Percentiles rank a stretch among this genome's conserved stretches.
phyloP scores from a whole-genome alignment of 2,888 invertebrate species.

The Hirtodrosophila alboralis region DNA sequence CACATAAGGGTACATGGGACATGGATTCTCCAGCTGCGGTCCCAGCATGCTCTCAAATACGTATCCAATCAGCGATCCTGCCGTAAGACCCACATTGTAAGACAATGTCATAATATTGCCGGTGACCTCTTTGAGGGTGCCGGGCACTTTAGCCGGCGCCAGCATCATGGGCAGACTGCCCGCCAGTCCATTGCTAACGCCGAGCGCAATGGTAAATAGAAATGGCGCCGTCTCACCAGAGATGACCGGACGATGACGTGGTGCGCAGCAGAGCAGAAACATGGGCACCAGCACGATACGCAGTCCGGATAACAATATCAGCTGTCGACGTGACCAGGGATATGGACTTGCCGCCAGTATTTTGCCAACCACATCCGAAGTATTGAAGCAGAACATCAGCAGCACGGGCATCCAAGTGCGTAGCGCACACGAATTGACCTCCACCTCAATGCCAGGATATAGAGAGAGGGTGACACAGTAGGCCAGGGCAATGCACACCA shows the following conservation, averaged over 20 bases:
- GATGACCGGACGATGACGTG: slow-evolving; percentile 90
- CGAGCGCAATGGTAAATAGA: slow-evolving; percentile 88
- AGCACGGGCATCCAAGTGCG: slow-evolving; percentile 96
- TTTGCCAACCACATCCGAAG: slow-evolving; percentile 92
- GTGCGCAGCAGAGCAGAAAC: slow-evolving; percentile 92
- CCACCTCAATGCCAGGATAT: slow-evolving; percentile 95
- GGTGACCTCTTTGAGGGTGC: slow-evolving; percentile 93
- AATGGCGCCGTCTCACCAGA: slow-evolving; percentile 88
- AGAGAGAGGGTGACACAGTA: slow-evolving; percentile 95
- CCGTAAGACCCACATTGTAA: slow-evolving; percentile 93
- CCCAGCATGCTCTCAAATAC: slow-evolving; percentile 88
- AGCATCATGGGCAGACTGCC: slow-evolving; percentile 97
- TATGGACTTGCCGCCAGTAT: slow-evolving; percentile 91
- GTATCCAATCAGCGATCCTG: slow-evolving; percentile 93
- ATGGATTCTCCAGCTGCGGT: slow-evolving; percentile 85
- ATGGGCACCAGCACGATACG: slow-evolving; percentile 92
- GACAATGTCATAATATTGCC: slow-evolving; percentile 98
- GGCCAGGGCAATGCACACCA: slow-evolving; percentile 94
- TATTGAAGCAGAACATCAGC: slow-evolving; percentile 94
- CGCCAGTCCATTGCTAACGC: slow-evolving; percentile 93
- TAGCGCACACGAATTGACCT: slow-evolving; percentile 92
- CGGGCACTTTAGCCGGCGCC: slow-evolving; percentile 93
- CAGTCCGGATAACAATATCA: slow-evolving; percentile 90
- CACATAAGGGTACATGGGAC: slow-evolving; percentile 83
- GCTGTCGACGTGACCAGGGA: slow-evolving; percentile 92